Base-by-base conservation (phyloP, 2,797 vertebrate genomes). In the Anas acuta region DNA sequence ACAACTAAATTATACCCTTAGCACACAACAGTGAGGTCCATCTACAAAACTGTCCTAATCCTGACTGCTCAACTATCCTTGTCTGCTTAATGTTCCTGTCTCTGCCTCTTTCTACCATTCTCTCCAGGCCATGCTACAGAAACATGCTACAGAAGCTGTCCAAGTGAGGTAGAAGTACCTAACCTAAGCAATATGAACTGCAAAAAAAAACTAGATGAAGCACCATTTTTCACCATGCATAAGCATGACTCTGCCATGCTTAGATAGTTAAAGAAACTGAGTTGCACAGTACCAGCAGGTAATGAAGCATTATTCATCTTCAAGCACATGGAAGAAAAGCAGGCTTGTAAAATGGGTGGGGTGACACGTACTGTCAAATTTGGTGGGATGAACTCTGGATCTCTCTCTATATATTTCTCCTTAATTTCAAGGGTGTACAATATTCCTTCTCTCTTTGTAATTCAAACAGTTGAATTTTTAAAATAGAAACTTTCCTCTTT, bases 401-500 rank as follows among this genome's bases (percentile, higher is more conserved):
- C 51, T 87, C 33, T 16, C 5, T 73, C 8, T 11, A 30, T 65
- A 43, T 4, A 32, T 32, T 6, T 5, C 2, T 37, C 25, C 25
- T 26, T 9, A 18, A 6, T 47, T 71, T 75, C 54, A 39, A 3
- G 39, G 80, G 13, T 54, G 53, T 37, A 61, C 28, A 51, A 6
- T 43, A 53, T 74, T 70, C 12, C 37, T 87, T 35, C 22, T 69
- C 6, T 62, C 22, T 72, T 62, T 8, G 9, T 49, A 17, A 37
- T 32, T 57, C 43, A 71, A 71, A 54, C 6, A 37, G 8, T 16
- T 80, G 22, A 49, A 80, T 71, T 73, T 39, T 11, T 53, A n/a
- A 49, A 56, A 66, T 3, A 69, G 18, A 30, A 4, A n/a, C 1
- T 8, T 28, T 28, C 13, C 4, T 80, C 0, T 26, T 66, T 35